Conservation (phyloP, 2,797 vertebrate species). For the Erithacus rubecula region DNA sequence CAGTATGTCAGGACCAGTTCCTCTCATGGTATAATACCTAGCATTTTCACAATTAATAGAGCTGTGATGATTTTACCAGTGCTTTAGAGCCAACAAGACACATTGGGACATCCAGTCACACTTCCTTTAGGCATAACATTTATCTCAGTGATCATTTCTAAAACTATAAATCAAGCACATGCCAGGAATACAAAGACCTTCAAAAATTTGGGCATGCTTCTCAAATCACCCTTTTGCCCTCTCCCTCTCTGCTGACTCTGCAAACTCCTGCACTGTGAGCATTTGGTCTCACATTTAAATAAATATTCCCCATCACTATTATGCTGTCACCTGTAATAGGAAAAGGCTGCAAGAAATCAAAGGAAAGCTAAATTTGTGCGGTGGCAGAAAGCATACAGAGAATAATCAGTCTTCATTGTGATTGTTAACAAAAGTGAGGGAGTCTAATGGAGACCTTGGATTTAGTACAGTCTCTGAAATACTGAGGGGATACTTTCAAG, state of each 20-base stretch:
- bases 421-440: constrained; percentile 51
- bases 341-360: constrained; percentile 70
- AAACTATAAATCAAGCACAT: constrained; percentile 36
- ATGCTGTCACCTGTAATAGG: constrained; percentile 68
- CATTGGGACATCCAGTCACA: neutral
- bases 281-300: constrained; percentile 62
- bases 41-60: neutral
- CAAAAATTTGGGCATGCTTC: constrained; percentile 28
- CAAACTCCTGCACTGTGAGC: neutral
- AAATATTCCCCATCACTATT: constrained; percentile 68
- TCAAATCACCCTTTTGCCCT: constrained; percentile 45
- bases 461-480: constrained; percentile 38
- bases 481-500: constrained; percentile 7
- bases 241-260: constrained; percentile 20
- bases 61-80: neutral
- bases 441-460: constrained; percentile 56
- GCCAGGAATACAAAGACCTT: constrained; percentile 51
- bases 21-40: neutral
- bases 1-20: neutral
- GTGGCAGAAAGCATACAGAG: constrained; percentile 56
- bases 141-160: constrained; percentile 34
- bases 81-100: neutral
- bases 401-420: constrained; percentile 59
- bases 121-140: constrained; percentile 32
- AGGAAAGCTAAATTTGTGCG: constrained; percentile 47